Conservation (phyloP, 2,888 invertebrate species). For the Melieria picta region DNA sequence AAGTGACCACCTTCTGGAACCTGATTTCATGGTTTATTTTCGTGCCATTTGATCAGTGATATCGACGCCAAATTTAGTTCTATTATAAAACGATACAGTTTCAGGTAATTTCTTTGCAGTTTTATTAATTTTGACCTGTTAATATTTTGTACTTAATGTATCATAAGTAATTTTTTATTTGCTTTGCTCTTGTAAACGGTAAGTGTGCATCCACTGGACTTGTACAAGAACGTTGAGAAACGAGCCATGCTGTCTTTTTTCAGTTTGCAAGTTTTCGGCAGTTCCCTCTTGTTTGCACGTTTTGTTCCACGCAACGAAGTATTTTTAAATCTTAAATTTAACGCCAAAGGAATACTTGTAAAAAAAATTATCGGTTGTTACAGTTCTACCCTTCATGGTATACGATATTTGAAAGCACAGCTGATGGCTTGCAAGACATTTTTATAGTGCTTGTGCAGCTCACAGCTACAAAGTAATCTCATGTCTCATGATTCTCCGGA, state of each 20-base stretch:
- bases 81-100: constrained; percentile 48
- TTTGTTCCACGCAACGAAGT: constrained; percentile 43
- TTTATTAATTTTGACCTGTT: constrained; percentile 46
- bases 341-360: constrained; percentile 42
- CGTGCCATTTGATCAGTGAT: constrained; percentile 50
- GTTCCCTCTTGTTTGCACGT: constrained; percentile 43
- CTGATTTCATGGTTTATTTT: constrained; percentile 43
- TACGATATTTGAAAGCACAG: constrained; percentile 39
- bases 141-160: constrained; percentile 47
- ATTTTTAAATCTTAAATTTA: constrained; percentile 42
- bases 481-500: no score
- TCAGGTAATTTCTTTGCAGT: constrained; percentile 46
- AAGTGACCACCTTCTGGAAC: not conserved
- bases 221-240: constrained; percentile 29
- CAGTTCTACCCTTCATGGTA: constrained; percentile 41
- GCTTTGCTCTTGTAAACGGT: constrained; percentile 48
- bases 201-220: constrained; percentile 39
- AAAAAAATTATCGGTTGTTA: constrained; percentile 46
- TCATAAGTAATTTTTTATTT: constrained; percentile 46
- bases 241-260: constrained; percentile 36
- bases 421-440: no score
- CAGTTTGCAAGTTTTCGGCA: constrained; percentile 41
- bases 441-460: no score
- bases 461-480: no score
- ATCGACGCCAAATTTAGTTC: constrained; percentile 42